Conservation (phyloP, 2,113 vertebrate genomes). For the Brienomyrus brachyistius region DNA sequence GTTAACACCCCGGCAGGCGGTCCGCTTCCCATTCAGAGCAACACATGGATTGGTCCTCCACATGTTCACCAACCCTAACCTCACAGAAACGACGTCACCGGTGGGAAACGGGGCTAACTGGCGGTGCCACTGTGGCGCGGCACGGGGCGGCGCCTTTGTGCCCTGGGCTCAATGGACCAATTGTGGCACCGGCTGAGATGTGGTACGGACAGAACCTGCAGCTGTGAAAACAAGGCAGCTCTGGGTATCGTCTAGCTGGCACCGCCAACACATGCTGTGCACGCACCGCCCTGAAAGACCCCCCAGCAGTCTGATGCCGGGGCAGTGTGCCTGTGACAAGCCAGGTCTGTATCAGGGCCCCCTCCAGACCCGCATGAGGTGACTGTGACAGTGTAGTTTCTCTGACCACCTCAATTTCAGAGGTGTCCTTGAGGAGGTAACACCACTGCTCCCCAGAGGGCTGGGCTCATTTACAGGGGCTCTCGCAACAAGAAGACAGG, state of each 20-base stretch:
- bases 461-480: constrained; percentile 37
- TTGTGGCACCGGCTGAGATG: constrained; percentile 44
- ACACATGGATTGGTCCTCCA: neutral
- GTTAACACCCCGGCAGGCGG: neutral
- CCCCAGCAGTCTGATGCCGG: neutral
- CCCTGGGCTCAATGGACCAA: constrained; percentile 49
- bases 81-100: neutral
- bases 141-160: constrained; percentile 43
- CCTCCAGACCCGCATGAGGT: neutral
- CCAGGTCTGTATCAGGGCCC: neutral
- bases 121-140: neutral
- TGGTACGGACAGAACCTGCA: constrained; percentile 64
- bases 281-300: neutral
- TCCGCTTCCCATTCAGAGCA: neutral
- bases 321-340: neutral
- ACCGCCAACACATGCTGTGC: constrained; percentile 31
- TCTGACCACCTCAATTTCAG: constrained; percentile 32
- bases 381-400: neutral
- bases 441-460: constrained; percentile 44
- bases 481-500: neutral
- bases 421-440: constrained; percentile 49
- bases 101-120: neutral
- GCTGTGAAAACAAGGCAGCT: constrained; percentile 43
- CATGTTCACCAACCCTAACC: neutral
- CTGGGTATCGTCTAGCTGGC: constrained; percentile 29